Evolutionary conservation across 2,113 vertebrate genomes (phyloP).

Genomic region (Sinocyclocheilus anshuiensis): DNA sequence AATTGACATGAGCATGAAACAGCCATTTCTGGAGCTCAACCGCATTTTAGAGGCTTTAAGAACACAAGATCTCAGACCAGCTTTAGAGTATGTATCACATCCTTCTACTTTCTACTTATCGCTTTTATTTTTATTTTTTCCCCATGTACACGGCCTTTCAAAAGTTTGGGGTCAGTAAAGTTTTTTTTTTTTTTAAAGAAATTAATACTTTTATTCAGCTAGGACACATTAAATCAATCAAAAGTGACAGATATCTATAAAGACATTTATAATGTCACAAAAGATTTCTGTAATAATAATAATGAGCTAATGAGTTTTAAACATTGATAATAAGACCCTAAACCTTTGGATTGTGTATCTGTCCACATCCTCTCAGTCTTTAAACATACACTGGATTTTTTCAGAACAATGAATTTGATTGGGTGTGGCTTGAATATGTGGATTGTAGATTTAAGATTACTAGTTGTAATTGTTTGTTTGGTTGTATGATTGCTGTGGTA

Average conservation of each 20-base stretch:
- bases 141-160: neutral
- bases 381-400: neutral
- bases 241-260: neutral
- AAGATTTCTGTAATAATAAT: too few relatives aligned
- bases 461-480: neutral
- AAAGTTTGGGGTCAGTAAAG: neutral
- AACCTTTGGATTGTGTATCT: neutral
- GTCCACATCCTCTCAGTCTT: neutral
- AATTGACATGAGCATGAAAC: constrained; percentile 89
- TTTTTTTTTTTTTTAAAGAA: neutral
- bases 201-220: neutral
- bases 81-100: constrained; percentile 78
- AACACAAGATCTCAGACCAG: constrained; percentile 84
- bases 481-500: constrained; percentile 53
- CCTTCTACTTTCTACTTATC: neutral
- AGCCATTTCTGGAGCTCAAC: constrained; percentile 88
- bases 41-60: constrained; percentile 87
- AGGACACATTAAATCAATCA: neutral
- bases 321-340: neutral
- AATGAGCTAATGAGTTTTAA: neutral
- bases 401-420: neutral
- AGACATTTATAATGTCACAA: too few relatives aligned
- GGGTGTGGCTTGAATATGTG: neutral
- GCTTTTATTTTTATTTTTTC: neutral
- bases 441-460: neutral